A percentile compares a stretch with the other conserved stretches of the same genome.
These are phyloP conservation scores for Apodemia hepburni DNA, from an alignment of 2,888 invertebrate species.

Conservation along the genomic window DNA sequence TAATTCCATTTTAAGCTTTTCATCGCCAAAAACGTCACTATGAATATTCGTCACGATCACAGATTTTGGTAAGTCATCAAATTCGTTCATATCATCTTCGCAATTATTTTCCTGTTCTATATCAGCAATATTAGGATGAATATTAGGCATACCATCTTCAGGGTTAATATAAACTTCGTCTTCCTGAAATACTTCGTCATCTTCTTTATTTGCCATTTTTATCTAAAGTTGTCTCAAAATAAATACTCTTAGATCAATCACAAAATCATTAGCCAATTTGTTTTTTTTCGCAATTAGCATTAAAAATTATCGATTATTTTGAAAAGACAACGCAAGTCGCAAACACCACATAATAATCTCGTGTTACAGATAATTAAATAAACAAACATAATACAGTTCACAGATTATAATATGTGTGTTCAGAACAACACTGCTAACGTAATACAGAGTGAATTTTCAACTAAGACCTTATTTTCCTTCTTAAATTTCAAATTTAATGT, in stretches of 20 bases:
- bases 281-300: background rate
- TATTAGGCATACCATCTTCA: constrained; percentile 91
- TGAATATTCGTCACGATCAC: constrained; percentile 94
- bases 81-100: constrained; percentile 83
- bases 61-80: constrained; percentile 92
- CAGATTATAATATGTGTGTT: too few species aligned
- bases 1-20: constrained; percentile 85
- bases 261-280: background rate
- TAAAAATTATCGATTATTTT: constrained; percentile 15
- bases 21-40: constrained; percentile 86
- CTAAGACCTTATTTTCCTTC: too few species aligned
- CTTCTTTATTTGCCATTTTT: constrained; percentile 63
- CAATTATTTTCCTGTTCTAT: constrained; percentile 84
- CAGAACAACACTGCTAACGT: too few species aligned
- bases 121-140: constrained; percentile 89
- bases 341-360: background rate
- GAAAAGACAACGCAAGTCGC: constrained; percentile 2
- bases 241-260: background rate
- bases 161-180: constrained; percentile 91
- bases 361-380: background rate
- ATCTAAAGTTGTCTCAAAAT: constrained; percentile 4
- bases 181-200: constrained; percentile 76
- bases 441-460: too few species aligned
- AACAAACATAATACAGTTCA: too few species aligned
- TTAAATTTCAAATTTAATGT: too few species aligned